These are phyloP conservation scores for Drosophila colorata DNA, from an alignment of 2,888 invertebrate species.

Conservation along the genomic window DNA sequence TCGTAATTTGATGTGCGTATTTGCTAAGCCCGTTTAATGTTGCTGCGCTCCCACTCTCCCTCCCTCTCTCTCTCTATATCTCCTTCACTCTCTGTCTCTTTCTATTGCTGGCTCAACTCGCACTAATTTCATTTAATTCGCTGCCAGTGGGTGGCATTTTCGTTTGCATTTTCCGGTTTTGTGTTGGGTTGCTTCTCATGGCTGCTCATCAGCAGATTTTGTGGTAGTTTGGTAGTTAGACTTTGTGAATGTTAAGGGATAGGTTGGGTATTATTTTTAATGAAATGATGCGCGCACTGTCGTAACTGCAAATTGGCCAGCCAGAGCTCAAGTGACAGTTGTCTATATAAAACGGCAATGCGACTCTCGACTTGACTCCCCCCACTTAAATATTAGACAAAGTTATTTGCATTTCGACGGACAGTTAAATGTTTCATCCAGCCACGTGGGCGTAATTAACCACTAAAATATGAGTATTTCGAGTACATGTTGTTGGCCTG, in stretches of 20 bases:
- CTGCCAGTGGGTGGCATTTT: slow-evolving; percentile 54
- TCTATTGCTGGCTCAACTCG: background rate
- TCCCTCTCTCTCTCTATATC: background rate
- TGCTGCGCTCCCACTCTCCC: background rate
- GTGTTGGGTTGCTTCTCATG: background rate
- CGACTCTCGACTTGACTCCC: background rate
- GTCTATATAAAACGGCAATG: slow-evolving; percentile 17
- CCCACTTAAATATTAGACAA: background rate
- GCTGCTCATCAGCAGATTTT: slow-evolving; percentile 32
- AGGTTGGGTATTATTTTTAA: slow-evolving; percentile 65
- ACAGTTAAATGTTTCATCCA: slow-evolving; percentile 27
- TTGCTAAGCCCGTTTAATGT: slow-evolving; percentile 77
- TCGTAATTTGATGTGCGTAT: slow-evolving; percentile 73
- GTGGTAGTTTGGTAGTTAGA: slow-evolving; percentile 48
- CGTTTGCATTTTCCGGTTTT: slow-evolving; percentile 1
- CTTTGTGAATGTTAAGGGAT: slow-evolving; percentile 25
- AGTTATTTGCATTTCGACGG: slow-evolving; percentile 61
- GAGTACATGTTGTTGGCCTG: slow-evolving; percentile 32
- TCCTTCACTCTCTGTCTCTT: background rate
- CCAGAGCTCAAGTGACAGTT: slow-evolving; percentile 34
- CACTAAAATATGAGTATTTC: slow-evolving; percentile 25
- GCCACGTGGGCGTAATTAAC: slow-evolving; percentile 74
- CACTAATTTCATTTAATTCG: slow-evolving; percentile 76
- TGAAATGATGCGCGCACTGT: slow-evolving; percentile 60
- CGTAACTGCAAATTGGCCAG: slow-evolving; percentile 75